Evolutionary conservation across 2,113 vertebrate genomes (phyloP).

Genomic region (Stegostoma tigrinum): DNA sequence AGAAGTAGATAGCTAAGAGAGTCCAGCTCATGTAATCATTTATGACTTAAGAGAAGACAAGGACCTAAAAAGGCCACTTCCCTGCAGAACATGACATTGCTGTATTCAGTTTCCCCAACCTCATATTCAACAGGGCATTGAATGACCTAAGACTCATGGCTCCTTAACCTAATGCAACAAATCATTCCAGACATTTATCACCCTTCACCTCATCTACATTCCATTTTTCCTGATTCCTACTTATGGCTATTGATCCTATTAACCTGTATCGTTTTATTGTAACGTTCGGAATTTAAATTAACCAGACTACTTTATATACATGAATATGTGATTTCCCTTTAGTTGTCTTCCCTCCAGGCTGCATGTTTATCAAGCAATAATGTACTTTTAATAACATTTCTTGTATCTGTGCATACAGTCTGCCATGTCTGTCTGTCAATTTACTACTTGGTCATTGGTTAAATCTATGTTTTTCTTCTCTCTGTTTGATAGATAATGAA

Average conservation of each 20-base stretch:
- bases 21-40: not conserved
- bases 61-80: not conserved
- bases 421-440: not conserved
- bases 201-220: not conserved
- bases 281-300: not conserved
- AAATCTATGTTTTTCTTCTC: not conserved
- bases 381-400: not conserved
- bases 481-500: not conserved
- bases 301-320: not conserved
- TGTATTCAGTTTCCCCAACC: not conserved
- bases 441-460: not conserved
- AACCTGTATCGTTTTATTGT: not conserved
- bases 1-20: not conserved
- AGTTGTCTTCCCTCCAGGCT: not conserved
- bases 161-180: not conserved
- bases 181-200: constrained; percentile 20
- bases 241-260: not conserved
- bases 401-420: not conserved
- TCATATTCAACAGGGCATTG: not conserved
- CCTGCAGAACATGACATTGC: not conserved
- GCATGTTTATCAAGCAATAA: not conserved
- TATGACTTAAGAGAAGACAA: not conserved
- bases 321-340: not conserved
- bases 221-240: not conserved
- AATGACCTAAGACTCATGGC: not conserved